Conservation (phyloP, 2,888 invertebrate genomes). For the Tromatobia lineatoria region DNA sequence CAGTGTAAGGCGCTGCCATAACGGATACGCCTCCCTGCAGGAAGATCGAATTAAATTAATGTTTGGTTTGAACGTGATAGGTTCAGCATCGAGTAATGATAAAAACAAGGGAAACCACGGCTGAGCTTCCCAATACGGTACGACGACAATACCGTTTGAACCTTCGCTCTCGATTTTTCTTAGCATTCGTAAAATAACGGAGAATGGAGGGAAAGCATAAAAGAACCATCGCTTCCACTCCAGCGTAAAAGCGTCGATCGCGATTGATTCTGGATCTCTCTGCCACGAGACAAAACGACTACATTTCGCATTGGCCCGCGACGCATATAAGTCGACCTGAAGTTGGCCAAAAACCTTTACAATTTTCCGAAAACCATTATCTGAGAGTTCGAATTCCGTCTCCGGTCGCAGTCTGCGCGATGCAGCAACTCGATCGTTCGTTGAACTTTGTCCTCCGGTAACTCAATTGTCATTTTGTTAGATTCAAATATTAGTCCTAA, state of each 20-base stretch:
- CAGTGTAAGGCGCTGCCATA: constrained; percentile 70
- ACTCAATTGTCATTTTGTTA: constrained; percentile 30
- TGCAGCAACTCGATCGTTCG: constrained; percentile 13
- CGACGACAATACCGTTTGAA: constrained; percentile 31
- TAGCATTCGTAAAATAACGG: constrained; percentile 67
- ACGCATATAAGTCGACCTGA: constrained; percentile 40
- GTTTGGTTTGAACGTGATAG: constrained; percentile 51
- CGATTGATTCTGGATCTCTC: constrained; percentile 37
- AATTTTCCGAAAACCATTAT: constrained; percentile 5
- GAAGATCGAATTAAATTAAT: constrained; percentile 68
- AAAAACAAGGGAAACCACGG: constrained; percentile 48
- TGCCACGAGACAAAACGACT: constrained; percentile 24
- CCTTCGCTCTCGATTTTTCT: constrained; percentile 70
- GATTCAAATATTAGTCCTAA: constrained; percentile 48
- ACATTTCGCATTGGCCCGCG: constrained; percentile 31
- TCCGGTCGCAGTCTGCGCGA: constrained; percentile 37
- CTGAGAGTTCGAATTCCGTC: constrained; percentile 34
- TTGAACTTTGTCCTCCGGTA: constrained; percentile 40
- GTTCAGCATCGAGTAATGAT: constrained; percentile 25
- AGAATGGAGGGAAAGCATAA: constrained; percentile 47
- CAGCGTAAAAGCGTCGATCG: constrained; percentile 52
- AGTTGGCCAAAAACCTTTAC: constrained; percentile 7
- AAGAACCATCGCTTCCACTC: constrained; percentile 37
- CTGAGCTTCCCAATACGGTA: constrained; percentile 52
- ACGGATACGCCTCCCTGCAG: constrained; percentile 70